Evolutionary conservation across 1,140 invertebrate genomes (phyloP).

Genomic region (Varroa destructor): DNA sequence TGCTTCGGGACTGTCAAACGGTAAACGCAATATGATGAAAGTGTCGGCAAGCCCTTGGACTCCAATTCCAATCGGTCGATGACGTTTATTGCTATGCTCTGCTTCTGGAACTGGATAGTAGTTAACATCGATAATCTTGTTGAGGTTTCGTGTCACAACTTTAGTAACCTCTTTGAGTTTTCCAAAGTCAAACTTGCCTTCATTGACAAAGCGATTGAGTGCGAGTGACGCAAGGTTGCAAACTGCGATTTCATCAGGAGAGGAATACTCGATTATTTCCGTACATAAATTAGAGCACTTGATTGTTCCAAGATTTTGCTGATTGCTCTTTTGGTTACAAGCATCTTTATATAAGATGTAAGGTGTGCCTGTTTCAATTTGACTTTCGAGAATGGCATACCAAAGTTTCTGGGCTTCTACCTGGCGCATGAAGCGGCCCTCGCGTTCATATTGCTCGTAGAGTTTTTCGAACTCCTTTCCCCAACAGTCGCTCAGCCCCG

Average conservation of each 20-base stretch:
- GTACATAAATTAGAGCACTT: slow-evolving; percentile 97
- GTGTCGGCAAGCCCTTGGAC: slow-evolving; percentile 93
- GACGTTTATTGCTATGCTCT: slow-evolving; percentile 67
- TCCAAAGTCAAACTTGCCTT: slow-evolving; percentile 65
- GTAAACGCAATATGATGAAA: slow-evolving; percentile 82
- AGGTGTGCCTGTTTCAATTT: slow-evolving; percentile 95
- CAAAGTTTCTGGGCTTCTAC: slow-evolving; percentile 78
- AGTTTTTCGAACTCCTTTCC: slow-evolving; percentile 85
- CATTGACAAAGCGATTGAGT: slow-evolving; percentile 84
- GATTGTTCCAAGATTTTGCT: slow-evolving; percentile 95
- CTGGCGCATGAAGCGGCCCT: slow-evolving; percentile 58
- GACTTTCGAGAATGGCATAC: slow-evolving; percentile 84
- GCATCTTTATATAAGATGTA: slow-evolving; percentile 97
- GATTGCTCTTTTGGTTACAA: slow-evolving; percentile 94
- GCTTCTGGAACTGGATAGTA: slow-evolving; percentile 84
- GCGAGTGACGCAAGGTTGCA: slow-evolving; percentile 97
- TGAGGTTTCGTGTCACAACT: slow-evolving; percentile 77
- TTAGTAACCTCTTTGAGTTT: slow-evolving; percentile 78
- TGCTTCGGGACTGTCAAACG: slow-evolving; percentile 68
- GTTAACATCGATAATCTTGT: slow-evolving; percentile 95
- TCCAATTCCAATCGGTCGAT: slow-evolving; percentile 90
- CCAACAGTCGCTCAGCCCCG: slow-evolving; percentile 77
- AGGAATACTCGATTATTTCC: slow-evolving; percentile 71
- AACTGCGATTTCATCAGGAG: slow-evolving; percentile 78
- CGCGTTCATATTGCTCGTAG: slow-evolving; percentile 76